Evolutionary conservation across 1,140 invertebrate genomes (phyloP).

Genomic region (Papilio machaon): DNA sequence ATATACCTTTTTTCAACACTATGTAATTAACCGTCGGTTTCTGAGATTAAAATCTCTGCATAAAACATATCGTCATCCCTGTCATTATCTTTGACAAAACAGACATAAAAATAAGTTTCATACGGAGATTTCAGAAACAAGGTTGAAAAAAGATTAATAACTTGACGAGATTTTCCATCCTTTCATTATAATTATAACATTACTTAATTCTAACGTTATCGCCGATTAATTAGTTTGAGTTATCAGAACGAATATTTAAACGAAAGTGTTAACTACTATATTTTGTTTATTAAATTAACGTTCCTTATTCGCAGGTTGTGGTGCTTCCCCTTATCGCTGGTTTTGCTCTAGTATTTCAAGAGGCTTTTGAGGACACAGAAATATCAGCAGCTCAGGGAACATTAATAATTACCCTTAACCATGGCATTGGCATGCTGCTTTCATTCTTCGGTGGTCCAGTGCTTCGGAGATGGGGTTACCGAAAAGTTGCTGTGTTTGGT

Average conservation of each 20-base stretch:
- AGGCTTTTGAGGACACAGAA: conserved; percentile 77
- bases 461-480: conserved; percentile 81
- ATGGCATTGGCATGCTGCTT: conserved; percentile 84
- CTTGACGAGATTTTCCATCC: background rate
- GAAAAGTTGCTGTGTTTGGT: conserved; percentile 82
- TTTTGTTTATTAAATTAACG: background rate
- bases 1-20: too few species aligned
- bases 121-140: too few species aligned
- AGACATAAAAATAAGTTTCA: too few species aligned
- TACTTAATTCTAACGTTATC: background rate
- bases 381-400: conserved; percentile 82
- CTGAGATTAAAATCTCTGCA: too few species aligned
- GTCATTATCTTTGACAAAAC: too few species aligned
- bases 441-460: conserved; percentile 84
- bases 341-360: conserved; percentile 83
- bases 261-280: background rate
- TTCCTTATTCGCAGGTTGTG: conserved; percentile 76
- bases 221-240: background rate
- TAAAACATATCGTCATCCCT: too few species aligned
- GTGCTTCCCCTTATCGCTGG: conserved; percentile 83
- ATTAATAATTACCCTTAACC: conserved; percentile 84
- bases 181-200: background rate
- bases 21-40: too few species aligned
- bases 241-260: background rate
- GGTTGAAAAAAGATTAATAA: too few species aligned